A percentile compares a stretch with the other conserved stretches of the same genome.
Evolutionary conservation across 2,113 vertebrate species (phyloP).

Genomic region (Tringa solitaria): DNA sequence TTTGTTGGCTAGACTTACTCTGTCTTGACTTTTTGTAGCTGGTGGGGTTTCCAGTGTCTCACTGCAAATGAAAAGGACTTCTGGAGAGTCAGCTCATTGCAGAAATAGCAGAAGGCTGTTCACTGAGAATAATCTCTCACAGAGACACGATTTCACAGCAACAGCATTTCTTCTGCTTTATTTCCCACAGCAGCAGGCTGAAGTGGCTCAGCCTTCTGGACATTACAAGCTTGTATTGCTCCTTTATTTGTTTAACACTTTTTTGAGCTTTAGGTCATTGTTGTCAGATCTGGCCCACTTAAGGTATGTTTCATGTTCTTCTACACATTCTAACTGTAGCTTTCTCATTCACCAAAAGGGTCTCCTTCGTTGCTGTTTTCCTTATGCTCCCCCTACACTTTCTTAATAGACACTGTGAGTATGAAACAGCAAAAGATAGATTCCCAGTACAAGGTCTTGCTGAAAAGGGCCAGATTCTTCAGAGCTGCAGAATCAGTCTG

Average conservation of each 20-base stretch:
- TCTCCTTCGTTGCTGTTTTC: neutral
- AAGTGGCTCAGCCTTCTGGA: conserved; percentile 18
- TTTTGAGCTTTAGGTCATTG: neutral
- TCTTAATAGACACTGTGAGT: neutral
- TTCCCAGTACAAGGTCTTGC: neutral
- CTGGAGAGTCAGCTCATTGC: conserved; percentile 41
- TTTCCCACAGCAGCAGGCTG: neutral
- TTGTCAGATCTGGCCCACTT: neutral
- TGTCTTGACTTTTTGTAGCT: neutral
- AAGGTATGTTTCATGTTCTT: neutral
- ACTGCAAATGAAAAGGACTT: conserved; percentile 8
- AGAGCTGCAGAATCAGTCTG: neutral
- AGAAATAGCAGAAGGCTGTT: conserved; percentile 27
- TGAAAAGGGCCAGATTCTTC: neutral
- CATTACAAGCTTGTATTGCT: neutral
- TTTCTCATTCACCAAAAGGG: neutral
- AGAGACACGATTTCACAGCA: conserved; percentile 21
- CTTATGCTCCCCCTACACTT: neutral
- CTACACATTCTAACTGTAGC: neutral
- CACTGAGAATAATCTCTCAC: neutral
- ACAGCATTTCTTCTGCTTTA: conserved; percentile 50
- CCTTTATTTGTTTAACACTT: conserved; percentile 8
- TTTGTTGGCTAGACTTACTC: neutral
- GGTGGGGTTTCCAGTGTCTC: neutral
- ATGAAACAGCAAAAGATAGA: neutral